Evolutionary conservation across 2,113 vertebrate genomes (phyloP), one percentile per base, ranked within the genome.

Genomic region (Mesoclemmys tuberculata): DNA sequence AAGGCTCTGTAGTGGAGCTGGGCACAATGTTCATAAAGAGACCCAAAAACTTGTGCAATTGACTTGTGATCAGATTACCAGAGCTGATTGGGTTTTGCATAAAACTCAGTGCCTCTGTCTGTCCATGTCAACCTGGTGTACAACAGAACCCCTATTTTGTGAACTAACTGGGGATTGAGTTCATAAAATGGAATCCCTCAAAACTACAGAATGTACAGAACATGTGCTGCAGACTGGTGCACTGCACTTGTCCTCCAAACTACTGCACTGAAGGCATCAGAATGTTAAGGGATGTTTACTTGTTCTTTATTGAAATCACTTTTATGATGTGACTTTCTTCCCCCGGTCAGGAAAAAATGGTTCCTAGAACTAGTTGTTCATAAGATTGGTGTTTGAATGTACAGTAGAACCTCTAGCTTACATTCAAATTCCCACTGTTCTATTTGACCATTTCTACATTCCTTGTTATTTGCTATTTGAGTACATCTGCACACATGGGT

Each of bases 1-100:
- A 88, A 88, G 89, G 41, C 79, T 90, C 95, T 74, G 83, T 93
- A 91, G 27, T 80, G 85, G n/a, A 92, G 46, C 64, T 91, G 46
- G 89, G 68, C 52, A 95, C 95, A 95, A 79, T 11, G 54, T 1
- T 1, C 44, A 61, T 14, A 86, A 68, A 31, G 38, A 91, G 61
- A 82, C 1, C 9, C 93, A 84, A 92, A 92, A 35, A n/a, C 89
- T 94, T n/a, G 82, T 89, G 64, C 81, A 48, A 2, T 89, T 95
- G 68, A 54, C 74, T 89, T 88, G 31, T 64, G 84, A 88, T 88
- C 51, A 91, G 56, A 41, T 90, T 54, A 77, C 74, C 0, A 77
- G 41, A 84, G 46, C 3, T 82, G 74, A 19, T 35, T 87, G 88
- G 93, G 88, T 35, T 18, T 1, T 90, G 51, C 75, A 41, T 85